Conservation (phyloP, 2,113 vertebrate genomes). For the Gopherus evgoodei region DNA sequence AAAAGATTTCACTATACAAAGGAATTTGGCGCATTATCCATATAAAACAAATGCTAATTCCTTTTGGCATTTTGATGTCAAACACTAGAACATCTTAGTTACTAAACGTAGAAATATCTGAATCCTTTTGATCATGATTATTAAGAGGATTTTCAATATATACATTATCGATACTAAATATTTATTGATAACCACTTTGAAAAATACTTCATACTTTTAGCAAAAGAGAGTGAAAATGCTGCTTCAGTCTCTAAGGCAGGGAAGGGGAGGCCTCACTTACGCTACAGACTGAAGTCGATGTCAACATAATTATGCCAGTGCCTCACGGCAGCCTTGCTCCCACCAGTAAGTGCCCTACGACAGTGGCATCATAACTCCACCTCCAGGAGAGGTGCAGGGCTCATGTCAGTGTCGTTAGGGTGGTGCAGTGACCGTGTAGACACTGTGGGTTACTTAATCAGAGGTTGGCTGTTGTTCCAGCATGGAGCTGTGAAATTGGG, state of each 20-base stretch:
- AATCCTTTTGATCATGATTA: background rate
- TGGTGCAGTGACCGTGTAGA: too few relatives aligned
- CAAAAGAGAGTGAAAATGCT: background rate
- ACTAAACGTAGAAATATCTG: constrained; percentile 4
- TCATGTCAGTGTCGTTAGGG: too few relatives aligned
- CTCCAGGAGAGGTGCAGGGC: too few relatives aligned
- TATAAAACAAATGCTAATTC: constrained; percentile 43
- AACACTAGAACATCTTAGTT: constrained; percentile 9
- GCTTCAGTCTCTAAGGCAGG: background rate
- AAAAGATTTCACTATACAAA: constrained; percentile 25
- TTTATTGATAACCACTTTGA: background rate
- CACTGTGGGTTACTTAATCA: too few relatives aligned
- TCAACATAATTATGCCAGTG: too few relatives aligned
- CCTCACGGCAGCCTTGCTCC: too few relatives aligned
- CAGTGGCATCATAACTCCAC: too few relatives aligned
- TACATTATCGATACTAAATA: accelerated
- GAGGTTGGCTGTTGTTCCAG: too few relatives aligned
- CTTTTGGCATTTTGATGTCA: constrained; percentile 49
- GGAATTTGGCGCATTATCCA: constrained; percentile 5
- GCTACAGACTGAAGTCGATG: too few relatives aligned
- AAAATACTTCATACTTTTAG: background rate
- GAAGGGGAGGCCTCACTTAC: background rate
- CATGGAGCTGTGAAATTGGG: too few relatives aligned
- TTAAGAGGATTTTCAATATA: background rate
- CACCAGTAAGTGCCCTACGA: too few relatives aligned